A percentile compares a stretch with the other conserved stretches of the same genome.
These are phyloP conservation scores for Biston betularia DNA, from an alignment of 2,888 invertebrate genomes.

Conservation along the genomic window DNA sequence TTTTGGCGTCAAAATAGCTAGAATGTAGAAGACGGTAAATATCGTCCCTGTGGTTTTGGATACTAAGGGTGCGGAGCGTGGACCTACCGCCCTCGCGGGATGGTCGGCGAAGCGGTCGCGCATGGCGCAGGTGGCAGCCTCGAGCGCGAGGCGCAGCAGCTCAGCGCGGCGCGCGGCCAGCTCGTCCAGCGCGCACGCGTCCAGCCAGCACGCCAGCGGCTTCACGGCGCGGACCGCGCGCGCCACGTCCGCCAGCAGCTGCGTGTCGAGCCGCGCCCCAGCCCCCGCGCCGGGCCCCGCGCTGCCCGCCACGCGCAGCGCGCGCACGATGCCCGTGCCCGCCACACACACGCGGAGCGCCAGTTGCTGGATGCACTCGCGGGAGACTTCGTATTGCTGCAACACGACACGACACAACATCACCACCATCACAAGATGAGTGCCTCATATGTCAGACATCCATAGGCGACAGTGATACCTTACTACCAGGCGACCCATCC, in stretches of 20 bases:
- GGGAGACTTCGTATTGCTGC: slow-evolving; percentile 95
- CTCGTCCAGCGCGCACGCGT: slow-evolving; percentile 64
- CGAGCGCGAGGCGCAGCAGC: slow-evolving; percentile 92
- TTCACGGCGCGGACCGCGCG: slow-evolving; percentile 94
- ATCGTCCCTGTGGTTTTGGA: background rate
- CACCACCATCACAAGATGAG: no score
- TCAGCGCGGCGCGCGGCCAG: slow-evolving; percentile 77
- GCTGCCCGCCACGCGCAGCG: slow-evolving; percentile 72
- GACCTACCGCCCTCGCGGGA: slow-evolving; percentile 89
- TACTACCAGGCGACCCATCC: no score
- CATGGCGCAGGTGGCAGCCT: slow-evolving; percentile 96
- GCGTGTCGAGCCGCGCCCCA: slow-evolving; percentile 89
- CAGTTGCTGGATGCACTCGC: slow-evolving; percentile 96
- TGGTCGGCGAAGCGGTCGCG: slow-evolving; percentile 95
- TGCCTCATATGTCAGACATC: no score
- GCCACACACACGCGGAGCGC: slow-evolving; percentile 94
- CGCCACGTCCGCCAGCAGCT: slow-evolving; percentile 94
- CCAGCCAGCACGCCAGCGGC: slow-evolving; percentile 96
- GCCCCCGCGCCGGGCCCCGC: slow-evolving; percentile 87
- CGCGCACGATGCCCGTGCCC: slow-evolving; percentile 90
- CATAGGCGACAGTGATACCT: no score
- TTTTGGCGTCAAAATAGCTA: no score
- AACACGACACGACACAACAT: background rate
- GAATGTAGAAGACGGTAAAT: background rate
- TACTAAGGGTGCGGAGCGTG: background rate